phyloP scores from a whole-genome alignment of 1,140 invertebrate genomes.

The Phenacoccus solenopsis region DNA sequence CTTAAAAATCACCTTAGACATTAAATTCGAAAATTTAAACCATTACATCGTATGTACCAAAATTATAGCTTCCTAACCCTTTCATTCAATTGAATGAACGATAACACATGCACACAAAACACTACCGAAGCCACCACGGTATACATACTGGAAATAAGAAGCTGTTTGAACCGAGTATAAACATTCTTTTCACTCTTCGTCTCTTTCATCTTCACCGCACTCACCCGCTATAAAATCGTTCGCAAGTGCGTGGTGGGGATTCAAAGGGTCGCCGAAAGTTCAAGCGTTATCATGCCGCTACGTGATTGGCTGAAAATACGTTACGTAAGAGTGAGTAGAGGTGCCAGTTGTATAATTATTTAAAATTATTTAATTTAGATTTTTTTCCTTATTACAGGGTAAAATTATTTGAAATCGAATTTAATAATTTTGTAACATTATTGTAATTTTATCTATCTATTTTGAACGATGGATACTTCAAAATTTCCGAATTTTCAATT shows the following conservation, averaged over 20 bases:
- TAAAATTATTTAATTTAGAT: too few relatives aligned
- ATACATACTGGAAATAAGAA: background rate
- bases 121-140: background rate
- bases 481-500: too few relatives aligned
- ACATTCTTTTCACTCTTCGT: background rate
- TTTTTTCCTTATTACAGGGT: too few relatives aligned
- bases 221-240: background rate
- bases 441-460: too few relatives aligned
- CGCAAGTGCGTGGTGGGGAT: background rate
- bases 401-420: too few relatives aligned
- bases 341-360: too few relatives aligned
- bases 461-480: too few relatives aligned
- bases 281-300: background rate
- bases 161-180: background rate
- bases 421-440: too few relatives aligned
- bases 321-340: too few relatives aligned
- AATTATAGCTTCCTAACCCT: background rate
- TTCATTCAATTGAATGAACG: background rate
- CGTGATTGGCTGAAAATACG: too few relatives aligned
- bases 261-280: background rate
- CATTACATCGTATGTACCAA: background rate
- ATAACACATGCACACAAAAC: background rate
- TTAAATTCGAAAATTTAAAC: background rate
- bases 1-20: background rate
- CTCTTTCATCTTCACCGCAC: background rate